phyloP scores from a whole-genome alignment of 1,140 invertebrate genomes.

The Drosophila auraria region DNA sequence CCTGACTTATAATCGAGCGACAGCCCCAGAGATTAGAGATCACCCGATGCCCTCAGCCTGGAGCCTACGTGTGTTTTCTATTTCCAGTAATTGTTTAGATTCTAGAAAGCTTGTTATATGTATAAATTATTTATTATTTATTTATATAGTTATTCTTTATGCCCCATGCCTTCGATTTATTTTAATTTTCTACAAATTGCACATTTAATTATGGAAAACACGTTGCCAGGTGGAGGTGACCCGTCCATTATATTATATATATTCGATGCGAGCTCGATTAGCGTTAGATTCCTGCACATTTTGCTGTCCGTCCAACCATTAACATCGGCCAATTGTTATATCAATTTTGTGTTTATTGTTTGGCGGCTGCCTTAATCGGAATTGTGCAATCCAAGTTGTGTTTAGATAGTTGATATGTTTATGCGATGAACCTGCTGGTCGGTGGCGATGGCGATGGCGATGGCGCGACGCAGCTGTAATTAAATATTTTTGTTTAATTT shows the following conservation, averaged over 20 bases:
- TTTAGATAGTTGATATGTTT: conserved; percentile 27
- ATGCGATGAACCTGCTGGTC: conserved; percentile 13
- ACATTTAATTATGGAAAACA: conserved; percentile 27
- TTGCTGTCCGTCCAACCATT: neutral
- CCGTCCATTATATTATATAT: conserved; percentile 2
- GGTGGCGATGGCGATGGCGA: neutral
- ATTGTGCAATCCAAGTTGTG: conserved; percentile 26
- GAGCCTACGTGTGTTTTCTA: neutral
- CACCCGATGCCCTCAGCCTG: too few relatives aligned
- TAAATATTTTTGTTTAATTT: conserved; percentile 15
- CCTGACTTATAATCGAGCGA: conserved; percentile 37
- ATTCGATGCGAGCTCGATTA: conserved; percentile 29
- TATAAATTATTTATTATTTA: neutral
- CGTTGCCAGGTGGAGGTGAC: conserved; percentile 14
- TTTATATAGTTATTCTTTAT: too few relatives aligned
- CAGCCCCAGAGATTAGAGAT: conserved; percentile 29
- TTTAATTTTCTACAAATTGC: neutral
- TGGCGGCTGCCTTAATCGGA: conserved; percentile 14
- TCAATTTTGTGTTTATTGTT: conserved; percentile 8
- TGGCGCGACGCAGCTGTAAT: neutral
- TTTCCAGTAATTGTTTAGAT: too few relatives aligned
- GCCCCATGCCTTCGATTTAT: too few relatives aligned
- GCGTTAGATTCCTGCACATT: conserved; percentile 33
- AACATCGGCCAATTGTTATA: conserved; percentile 15
- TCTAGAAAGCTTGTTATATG: too few relatives aligned